Evolutionary conservation across 2,888 invertebrate species (phyloP).

Genomic region (Pyrrhosoma nymphula): DNA sequence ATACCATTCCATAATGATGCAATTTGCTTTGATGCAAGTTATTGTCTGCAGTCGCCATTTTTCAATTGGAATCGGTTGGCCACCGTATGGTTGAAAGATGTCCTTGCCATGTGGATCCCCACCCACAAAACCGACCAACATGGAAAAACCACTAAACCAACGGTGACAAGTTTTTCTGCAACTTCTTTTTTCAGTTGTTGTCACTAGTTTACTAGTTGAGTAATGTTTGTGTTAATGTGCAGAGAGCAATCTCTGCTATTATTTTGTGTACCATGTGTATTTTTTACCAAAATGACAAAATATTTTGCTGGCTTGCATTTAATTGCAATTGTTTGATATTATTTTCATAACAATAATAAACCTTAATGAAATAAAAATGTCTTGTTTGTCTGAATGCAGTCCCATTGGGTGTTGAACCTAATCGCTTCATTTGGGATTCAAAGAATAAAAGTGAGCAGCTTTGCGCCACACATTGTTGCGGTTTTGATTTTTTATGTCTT

Average conservation of each 20-base stretch:
- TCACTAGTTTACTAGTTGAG: background rate
- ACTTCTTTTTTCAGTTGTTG: background rate
- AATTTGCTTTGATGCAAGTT: background rate
- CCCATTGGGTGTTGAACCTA: background rate
- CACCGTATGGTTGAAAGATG: background rate
- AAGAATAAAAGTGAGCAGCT: too few species aligned
- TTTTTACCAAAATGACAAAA: background rate
- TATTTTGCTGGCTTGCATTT: conserved; percentile 53
- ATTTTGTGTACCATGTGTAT: background rate
- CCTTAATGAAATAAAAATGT: background rate
- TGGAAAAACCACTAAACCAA: background rate
- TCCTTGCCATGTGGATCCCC: background rate
- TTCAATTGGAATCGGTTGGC: background rate
- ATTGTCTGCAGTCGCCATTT: background rate
- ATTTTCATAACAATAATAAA: conserved; percentile 56
- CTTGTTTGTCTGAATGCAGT: background rate
- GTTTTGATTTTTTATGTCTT: too few species aligned
- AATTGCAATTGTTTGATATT: conserved; percentile 49
- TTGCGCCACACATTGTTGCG: too few species aligned
- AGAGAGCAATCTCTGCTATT: background rate
- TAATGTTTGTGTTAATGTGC: background rate
- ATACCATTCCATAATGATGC: background rate
- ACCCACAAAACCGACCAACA: background rate
- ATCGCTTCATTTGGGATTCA: too few species aligned
- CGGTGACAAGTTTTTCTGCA: background rate